Base-by-base conservation (phyloP, 2,888 invertebrate species). In the Cephus pygmeus region DNA sequence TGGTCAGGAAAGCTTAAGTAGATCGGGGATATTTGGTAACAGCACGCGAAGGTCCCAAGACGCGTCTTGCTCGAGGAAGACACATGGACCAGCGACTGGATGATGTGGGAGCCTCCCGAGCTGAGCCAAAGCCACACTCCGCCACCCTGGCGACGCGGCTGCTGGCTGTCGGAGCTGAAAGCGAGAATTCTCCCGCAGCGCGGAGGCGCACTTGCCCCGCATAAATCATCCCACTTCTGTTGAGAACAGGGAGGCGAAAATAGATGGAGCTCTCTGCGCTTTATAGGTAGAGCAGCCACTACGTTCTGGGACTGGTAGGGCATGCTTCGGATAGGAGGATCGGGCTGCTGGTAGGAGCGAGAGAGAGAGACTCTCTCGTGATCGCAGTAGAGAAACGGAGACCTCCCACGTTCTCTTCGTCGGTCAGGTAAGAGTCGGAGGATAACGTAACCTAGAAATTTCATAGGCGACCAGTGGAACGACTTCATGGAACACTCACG, bases 151-250 rank as follows among this genome's bases (percentile, higher is more conserved):
- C 83, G 85, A 85, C 87, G 85, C 83, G 87, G 86, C 84, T 85
- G 85, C 84, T 85, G 85, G 86, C 82, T 84, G 87, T 86, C 82
- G 83, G 83, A 87, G 85, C 84, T 84, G 87, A 88, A 84, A 83
- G 88, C 88, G 88, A 86, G 85, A 88, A 87, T 88, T 87, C 89
- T 88, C 87, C 88, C 85, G 89, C 87, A 83, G 88, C 85, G 88
- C 81, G 81, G 82, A 83, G 84, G 80, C 83, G 82, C 89, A 89
- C 88, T 88, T 89, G 88, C 86, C 85, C 82, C 83, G 82, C 86
- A 88, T 89, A 89, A 89, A 89, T 89, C 89, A 89, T 88, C 85
- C 86, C 78, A 83, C 85, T 88, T 88, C 87, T 88, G 85, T 83
- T 85, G 80, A 82, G 81, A 85, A 83, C 84, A 82, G 82, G 84